Base-by-base conservation (phyloP, 2,113 vertebrate species). In the Charadrius vociferus region DNA sequence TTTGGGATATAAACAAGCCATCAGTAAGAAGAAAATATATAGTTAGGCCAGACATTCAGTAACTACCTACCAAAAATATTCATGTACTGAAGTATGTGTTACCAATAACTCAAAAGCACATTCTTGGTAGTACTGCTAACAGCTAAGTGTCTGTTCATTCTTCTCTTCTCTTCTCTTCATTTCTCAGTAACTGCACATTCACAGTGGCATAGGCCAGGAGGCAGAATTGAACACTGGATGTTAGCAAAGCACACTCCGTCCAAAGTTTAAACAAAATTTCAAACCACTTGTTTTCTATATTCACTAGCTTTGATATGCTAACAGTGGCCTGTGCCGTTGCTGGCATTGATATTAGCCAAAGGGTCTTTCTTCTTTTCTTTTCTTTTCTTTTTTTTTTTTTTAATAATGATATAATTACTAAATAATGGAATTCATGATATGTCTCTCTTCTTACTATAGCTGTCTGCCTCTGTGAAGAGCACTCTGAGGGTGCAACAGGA, bases 321-420 rank as follows among this genome's bases (percentile, higher is more conserved):
- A 61, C 26, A 24, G 37, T 62, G 85, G 10, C 21, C 15, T 86
- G 18, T 90, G 36, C 32, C 13, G 72, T 89, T 82, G 6, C 47
- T 79, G 62, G 13, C 32, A 72, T 10, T 55, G 18, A 18, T 68
- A 47, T 27, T 34, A 91, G 55, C 56, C 32, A 70, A 65, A 62
- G 7, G 5, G 2, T 72, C 9, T 22, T 1, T 45, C 1, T 23
- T 26, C 4, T 30, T 10, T 12, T 27, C 3, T 58, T 7, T 5
- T 14, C 8, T 29, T 12, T 24, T 26, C 4, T 30, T 10, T 12
- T 27, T 3, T 62, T 7, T 5, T 14, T 12, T 29, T 12, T 24
- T 9, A 18, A 49, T 26, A 63, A 49, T 32, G 3, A 26, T 50
- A 56, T 26, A 87, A 71, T 85, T 65, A 93, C 5, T 78, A 70